A percentile compares a stretch with the other conserved stretches of the same genome.
These are phyloP conservation scores for Anthoptus insignis DNA, from an alignment of 2,888 invertebrate genomes.

Conservation along the genomic window DNA sequence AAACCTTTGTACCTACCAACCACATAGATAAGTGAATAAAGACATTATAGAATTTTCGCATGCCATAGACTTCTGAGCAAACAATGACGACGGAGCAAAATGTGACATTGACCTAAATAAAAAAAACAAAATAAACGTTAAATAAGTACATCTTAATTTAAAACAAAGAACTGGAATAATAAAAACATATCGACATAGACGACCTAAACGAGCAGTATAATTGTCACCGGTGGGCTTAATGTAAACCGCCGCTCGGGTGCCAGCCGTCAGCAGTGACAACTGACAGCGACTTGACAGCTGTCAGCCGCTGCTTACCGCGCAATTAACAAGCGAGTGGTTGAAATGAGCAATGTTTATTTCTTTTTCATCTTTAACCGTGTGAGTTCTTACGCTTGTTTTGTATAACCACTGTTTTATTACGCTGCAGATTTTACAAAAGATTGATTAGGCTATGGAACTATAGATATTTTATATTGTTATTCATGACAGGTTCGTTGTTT, in stretches of 20 bases:
- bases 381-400: not conserved
- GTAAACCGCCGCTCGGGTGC: conserved; percentile 60
- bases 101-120: too few relatives aligned
- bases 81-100: too few relatives aligned
- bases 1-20: too few relatives aligned
- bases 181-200: conserved; percentile 7
- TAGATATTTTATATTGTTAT: too few relatives aligned
- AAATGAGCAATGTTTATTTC: conserved; percentile 15
- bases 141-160: not conserved
- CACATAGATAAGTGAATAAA: too few relatives aligned
- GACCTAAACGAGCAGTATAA: conserved; percentile 51
- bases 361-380: conserved; percentile 1
- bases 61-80: too few relatives aligned
- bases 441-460: too few relatives aligned
- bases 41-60: too few relatives aligned
- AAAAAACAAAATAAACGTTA: too few relatives aligned
- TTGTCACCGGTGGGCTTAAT: conserved; percentile 55
- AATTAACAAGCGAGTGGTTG: conserved; percentile 25
- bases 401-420: not conserved
- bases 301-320: conserved; percentile 28
- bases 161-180: not conserved
- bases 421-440: too few relatives aligned
- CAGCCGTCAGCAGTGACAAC: conserved; percentile 58
- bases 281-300: conserved; percentile 31
- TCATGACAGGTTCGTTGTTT: too few relatives aligned